Base-by-base conservation (phyloP, 1,140 invertebrate genomes). In the Lepidurus couesii region DNA sequence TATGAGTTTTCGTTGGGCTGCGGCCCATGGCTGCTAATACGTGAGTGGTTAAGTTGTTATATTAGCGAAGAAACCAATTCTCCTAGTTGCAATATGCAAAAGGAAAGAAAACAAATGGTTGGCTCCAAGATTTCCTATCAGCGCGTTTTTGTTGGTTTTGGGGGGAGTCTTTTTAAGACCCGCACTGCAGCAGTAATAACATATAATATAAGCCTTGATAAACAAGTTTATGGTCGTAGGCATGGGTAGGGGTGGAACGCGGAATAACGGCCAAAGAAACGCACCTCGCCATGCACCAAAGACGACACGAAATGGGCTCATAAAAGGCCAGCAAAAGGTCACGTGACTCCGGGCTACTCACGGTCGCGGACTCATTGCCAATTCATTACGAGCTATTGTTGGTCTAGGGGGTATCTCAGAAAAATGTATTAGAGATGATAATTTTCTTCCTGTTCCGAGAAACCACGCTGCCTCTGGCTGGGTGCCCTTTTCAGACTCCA, bases 311-410 rank as follows among this genome's bases (percentile, higher is more conserved):
- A 65, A 65, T 65, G 53, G 53, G 53, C 53, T 65, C 53, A 65
- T 65, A 65, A 65, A 65, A 65, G 53, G 53, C 53, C 53, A 65
- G 53, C 53, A 5, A 65, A 65, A 65, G 53, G 53, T 65, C 53
- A 65, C 53, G 53, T 65, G 53, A 65, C 53, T 65, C 13, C 53
- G 21, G 53, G 53, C 13, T 65, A 65, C 53, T 65, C 53, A 65
- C 53, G 53, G 53, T 21, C 53, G 53, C 53, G 53, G 53, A 65
- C 53, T 65, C 53, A 65, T 65, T 65, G 53, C 53, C 53, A 65
- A 65, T 65, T 65, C 53, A 65, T 65, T 65, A 65, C 53, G 53
- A 65, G 53, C 53, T 65, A 65, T 65, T 65, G 53, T 65, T 65
- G n/a, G 21, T 65, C 53, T 65, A 16, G 21, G 53, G 53, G 53